These are phyloP conservation scores for Zeus faber DNA, from an alignment of 2,113 vertebrate species.

Conservation along the genomic window DNA sequence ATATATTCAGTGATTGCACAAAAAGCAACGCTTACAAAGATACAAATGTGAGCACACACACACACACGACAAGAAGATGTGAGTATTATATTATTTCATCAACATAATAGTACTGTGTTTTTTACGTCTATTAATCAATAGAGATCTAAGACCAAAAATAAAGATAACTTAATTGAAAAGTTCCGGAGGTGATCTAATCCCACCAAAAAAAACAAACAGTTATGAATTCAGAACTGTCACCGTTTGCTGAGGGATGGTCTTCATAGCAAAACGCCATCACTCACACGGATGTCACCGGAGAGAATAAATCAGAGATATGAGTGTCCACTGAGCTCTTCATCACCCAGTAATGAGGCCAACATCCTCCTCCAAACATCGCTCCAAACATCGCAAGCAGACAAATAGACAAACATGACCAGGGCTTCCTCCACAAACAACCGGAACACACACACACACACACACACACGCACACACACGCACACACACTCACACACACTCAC, in stretches of 20 bases:
- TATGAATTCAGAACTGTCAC: slow-evolving; percentile 52
- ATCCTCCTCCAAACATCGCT: slow-evolving; percentile 52
- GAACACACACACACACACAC: not conserved
- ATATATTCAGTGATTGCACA: not conserved
- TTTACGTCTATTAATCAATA: not conserved
- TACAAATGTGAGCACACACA: not conserved
- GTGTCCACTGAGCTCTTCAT: slow-evolving; percentile 66
- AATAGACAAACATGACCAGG: slow-evolving; percentile 21
- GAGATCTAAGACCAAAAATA: slow-evolving; percentile 20
- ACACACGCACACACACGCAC: not conserved
- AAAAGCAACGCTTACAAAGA: not conserved
- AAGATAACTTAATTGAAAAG: slow-evolving; percentile 56
- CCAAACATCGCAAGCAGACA: slow-evolving; percentile 38
- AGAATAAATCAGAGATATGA: slow-evolving; percentile 63
- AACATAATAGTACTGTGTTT: slow-evolving; percentile 20
- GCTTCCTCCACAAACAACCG: not conserved
- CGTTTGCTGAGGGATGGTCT: slow-evolving; percentile 57
- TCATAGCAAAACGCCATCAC: slow-evolving; percentile 44
- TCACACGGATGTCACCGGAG: slow-evolving; percentile 51
- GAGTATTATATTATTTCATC: not conserved
- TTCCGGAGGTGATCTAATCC: slow-evolving; percentile 37
- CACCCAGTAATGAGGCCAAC: slow-evolving; percentile 58
- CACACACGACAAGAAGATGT: not conserved
- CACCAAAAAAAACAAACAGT: slow-evolving; percentile 37
- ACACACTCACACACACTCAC: not conserved